Evolutionary conservation across 1,140 invertebrate species (phyloP), one percentile per base, ranked within the genome.

Genomic region (Calephelis virginiensis): DNA sequence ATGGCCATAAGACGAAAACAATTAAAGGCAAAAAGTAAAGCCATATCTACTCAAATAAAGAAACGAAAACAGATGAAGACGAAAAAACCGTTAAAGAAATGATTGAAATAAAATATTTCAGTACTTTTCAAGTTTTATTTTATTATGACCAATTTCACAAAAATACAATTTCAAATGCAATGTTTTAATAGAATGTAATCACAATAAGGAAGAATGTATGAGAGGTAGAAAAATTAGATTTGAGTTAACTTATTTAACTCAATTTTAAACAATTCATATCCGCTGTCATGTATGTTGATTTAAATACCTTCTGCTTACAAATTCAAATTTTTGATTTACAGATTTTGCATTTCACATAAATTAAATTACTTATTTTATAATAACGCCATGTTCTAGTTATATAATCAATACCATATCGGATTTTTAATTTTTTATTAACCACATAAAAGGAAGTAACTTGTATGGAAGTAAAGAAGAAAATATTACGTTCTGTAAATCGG

Each of bases 1-100:
- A 83, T 82, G 73, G 80, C 86, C 6, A 92, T 92, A 17, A 81
- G 90, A 70, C 80, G 91, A 14, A 91, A 92, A 73, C 91, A 92
- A 68, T 81, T 92, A 0, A 91, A 89, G 69, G 87, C 83, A 28
- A 88, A 90, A 71, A 82, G 82, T 68, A 92, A 88, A 66, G 75
- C 79, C 17, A 86, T 86, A 67, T 89, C 88, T 45, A 81, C 85
- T 71, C 85, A 91, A 76, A 91, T 91, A 14, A 91, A 91, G 46
- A 91, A 90, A 64, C 86, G 86, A 12, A 92, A 85, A 77, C 78
- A 82, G 40, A 74, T 85, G 45, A 85, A 85, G 64, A 88, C 81
- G 71, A 86, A 84, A 63, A 90, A 88, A 73, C 75, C 82, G 64
- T 67, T 61, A 64, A 88, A 87, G 49, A 71, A 69, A 69, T 68